Base-by-base conservation (phyloP, 2,113 vertebrate genomes). In the Stigmatopora argus region DNA sequence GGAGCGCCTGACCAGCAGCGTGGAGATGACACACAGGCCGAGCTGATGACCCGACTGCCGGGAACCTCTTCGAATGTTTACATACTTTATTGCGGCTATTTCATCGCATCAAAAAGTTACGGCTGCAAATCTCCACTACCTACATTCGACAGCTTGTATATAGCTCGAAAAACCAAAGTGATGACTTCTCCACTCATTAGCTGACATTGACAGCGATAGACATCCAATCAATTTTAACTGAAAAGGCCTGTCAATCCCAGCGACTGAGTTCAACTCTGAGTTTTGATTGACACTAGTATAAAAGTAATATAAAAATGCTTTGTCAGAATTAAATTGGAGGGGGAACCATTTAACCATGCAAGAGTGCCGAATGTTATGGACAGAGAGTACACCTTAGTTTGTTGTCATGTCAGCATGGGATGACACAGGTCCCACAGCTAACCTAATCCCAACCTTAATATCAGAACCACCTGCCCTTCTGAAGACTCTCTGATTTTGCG, bases 381-480 rank as follows among this genome's bases (percentile, higher is more conserved):
- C 18, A n/a, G 14, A 5, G 48, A 51, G 48, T 51, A 18, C 18
- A 51, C 48, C 5, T 23, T 23, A 11, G 59, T 41, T 61, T 21
- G 87, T 83, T 86, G 77, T 82, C 85, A 86, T 70, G 57, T 7
- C 65, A 83, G 82, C 69, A 83, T 70, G 71, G 75, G 83, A 84
- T 60, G 79, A 86, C 83, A 86, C 78, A 74, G 85, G 82, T 84
- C 78, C 78, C 72, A 67, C 78, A 74, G 85, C 85, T 89, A 89
- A 84, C 77, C 77, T 80, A 85, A 86, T 64, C 52, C 62, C 77
- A 61, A 55, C 31, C 45, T 51, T 12, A 78, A 89, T 85, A 89
- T 89, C 79, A 84, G 85, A 85, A 88, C 88, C 87, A 90, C 84
- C 87, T 89, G 87, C 83, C n/a, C 74, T 66, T 48, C 11, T 2